phyloP scores from a whole-genome alignment of 92 coral and sea anemone species.

The Metridium senile region DNA sequence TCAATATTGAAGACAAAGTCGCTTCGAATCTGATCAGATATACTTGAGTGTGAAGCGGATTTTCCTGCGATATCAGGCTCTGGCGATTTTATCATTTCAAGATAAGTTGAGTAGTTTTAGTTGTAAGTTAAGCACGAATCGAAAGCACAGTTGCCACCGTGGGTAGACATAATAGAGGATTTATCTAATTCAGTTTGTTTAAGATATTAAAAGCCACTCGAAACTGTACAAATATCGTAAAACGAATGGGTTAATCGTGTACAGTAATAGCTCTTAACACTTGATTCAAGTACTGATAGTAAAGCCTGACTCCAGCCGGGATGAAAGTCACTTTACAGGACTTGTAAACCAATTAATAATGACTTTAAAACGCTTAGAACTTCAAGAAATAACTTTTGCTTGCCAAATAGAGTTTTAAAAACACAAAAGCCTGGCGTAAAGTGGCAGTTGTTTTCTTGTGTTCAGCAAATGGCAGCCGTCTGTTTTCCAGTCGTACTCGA shows the following conservation, averaged over 20 bases:
- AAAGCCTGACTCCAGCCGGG: background rate
- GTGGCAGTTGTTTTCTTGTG: background rate
- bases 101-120: background rate
- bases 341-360: background rate
- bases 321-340: background rate
- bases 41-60: background rate
- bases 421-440: background rate
- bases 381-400: background rate
- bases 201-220: conserved; percentile 4
- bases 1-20: background rate
- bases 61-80: background rate
- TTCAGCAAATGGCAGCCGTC: background rate
- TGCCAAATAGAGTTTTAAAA: background rate
- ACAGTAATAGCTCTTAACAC: background rate
- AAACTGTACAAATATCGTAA: conserved; percentile 7
- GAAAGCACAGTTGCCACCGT: background rate
- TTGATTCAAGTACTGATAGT: background rate
- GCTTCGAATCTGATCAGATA: background rate
- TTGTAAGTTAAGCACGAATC: background rate
- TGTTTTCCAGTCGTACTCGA: background rate
- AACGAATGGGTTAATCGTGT: background rate
- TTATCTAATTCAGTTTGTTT: conserved; percentile 27
- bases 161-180: conserved; percentile 24
- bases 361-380: background rate
- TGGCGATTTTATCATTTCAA: conserved; percentile 14